Evolutionary conservation across 1,140 invertebrate genomes (phyloP).

Genomic region (Sycophila sp.): DNA sequence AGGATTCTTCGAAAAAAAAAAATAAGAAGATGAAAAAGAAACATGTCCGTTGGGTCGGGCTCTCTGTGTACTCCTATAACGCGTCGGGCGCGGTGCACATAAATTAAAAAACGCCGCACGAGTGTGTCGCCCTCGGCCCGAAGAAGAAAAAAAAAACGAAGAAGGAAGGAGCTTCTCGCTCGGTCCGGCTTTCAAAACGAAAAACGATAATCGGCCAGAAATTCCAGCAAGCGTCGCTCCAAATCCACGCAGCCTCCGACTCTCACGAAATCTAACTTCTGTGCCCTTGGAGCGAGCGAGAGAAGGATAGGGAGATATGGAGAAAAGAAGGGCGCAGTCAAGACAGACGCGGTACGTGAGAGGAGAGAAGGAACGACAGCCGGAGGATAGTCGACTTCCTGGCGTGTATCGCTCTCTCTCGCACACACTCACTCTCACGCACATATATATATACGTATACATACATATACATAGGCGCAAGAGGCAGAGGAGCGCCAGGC

Average conservation of each 20-base stretch:
- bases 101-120: conserved; percentile 15
- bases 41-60: too few relatives aligned
- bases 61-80: too few relatives aligned
- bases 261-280: too few relatives aligned
- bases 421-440: neutral
- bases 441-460: neutral
- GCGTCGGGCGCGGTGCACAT: neutral
- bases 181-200: conserved; percentile 18
- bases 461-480: too few relatives aligned
- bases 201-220: conserved; percentile 25
- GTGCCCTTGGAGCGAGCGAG: too few relatives aligned
- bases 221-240: conserved; percentile 9
- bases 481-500: neutral
- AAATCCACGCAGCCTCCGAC: neutral
- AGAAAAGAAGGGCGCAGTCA: neutral
- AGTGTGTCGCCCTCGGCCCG: too few relatives aligned
- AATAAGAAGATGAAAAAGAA: too few relatives aligned
- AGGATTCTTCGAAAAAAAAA: too few relatives aligned
- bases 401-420: too few relatives aligned
- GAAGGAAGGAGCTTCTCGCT: too few relatives aligned
- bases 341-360: neutral
- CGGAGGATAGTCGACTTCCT: too few relatives aligned
- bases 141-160: too few relatives aligned
- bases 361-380: neutral
- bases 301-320: neutral